These are phyloP conservation scores for Spinibarbus caldwelli DNA, from an alignment of 2,797 vertebrate species.

Conservation along the genomic window DNA sequence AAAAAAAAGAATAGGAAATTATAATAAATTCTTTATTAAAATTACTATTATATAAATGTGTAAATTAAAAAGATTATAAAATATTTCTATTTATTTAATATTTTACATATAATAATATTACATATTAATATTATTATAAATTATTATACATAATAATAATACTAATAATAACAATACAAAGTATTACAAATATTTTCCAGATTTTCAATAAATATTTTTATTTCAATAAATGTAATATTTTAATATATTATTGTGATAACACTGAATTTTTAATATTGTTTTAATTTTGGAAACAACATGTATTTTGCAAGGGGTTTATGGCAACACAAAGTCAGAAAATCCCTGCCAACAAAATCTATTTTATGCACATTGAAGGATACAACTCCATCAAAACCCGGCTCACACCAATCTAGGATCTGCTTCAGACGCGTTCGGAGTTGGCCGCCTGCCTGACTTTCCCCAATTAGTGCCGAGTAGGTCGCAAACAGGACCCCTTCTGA, in stretches of 20 bases:
- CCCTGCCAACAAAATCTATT: not conserved
- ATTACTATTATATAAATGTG: no score
- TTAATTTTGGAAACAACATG: not conserved
- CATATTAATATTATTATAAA: no score
- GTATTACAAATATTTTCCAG: not conserved
- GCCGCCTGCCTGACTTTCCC: slow-evolving; percentile 96
- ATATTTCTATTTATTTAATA: not conserved
- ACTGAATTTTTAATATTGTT: not conserved
- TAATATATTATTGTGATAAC: not conserved
- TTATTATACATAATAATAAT: no score
- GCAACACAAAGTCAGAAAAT: not conserved
- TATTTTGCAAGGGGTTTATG: not conserved
- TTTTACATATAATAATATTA: not conserved
- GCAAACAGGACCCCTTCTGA: slow-evolving; percentile 98
- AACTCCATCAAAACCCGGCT: slow-evolving; percentile 92
- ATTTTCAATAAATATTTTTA: no score
- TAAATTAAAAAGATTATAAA: not conserved
- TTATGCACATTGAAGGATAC: slow-evolving; percentile 84
- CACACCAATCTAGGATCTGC: slow-evolving; percentile 97
- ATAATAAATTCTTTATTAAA: no score
- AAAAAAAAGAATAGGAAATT: no score
- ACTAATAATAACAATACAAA: not conserved
- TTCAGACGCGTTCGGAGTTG: slow-evolving; percentile 93
- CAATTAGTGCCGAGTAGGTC: slow-evolving; percentile 96
- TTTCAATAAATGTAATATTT: not conserved